Evolutionary conservation across 2,888 invertebrate species (phyloP), one percentile per base, ranked within the genome.

Genomic region (Abscondita cerata): DNA sequence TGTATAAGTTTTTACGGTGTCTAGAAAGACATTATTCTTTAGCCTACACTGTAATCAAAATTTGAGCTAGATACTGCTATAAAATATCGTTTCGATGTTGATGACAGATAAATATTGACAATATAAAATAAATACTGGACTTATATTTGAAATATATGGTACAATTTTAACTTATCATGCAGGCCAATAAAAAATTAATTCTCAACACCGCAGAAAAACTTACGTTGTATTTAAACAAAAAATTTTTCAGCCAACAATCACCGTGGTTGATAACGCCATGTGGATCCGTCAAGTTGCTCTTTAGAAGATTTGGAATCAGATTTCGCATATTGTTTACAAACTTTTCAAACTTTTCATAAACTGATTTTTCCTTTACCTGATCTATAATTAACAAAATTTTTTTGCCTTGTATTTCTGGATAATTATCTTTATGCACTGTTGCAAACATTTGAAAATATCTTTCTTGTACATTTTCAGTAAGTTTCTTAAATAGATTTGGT

Each of bases 401-500:
- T 11, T 51, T 33, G n/a, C 16, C 4, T 11, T 51, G 51, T 16
- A 15, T 6, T 13, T 41, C 9, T 9, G 12, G 2, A 13, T 16
- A 15, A 9, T 41, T 41, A 6, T 15, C 3, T 41, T 2, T 41
- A 9, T 16, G 16, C 15, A 9, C 11, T 13, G n/a, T 13, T 25
- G 25, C 6, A 25, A 25, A 25, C 4, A 4, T 25, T 2, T 6
- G 2, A 15, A 33, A 34, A 34, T 12, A 51, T 1, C 1, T 0
- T 15, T 51, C 36, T 15, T 16, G 15, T 46, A 62, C 44, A 9
- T 64, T 60, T 20, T 56, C 58, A 2, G 31, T 48, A 5, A 72
- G 20, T 16, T 65, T 51, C 11, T 68, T 31, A 40, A 72, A 70
- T 15, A 60, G 41, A 20, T 68, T 68, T 1, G 69, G 70, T 19